Conservation (phyloP, 1,140 invertebrate species). For the Acromyrmex echinatior region DNA sequence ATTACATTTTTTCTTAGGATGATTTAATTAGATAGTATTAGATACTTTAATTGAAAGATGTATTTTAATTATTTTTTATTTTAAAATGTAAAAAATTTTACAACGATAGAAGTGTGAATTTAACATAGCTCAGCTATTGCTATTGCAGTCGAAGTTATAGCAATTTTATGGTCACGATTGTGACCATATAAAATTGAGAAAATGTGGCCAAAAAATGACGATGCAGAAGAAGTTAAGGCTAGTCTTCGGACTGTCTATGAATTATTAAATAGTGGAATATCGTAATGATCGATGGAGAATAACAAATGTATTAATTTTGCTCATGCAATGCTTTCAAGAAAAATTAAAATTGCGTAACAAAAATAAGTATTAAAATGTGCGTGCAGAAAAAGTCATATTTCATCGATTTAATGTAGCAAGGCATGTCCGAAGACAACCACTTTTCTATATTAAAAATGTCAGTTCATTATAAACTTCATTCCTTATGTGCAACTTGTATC, state of each 20-base stretch:
- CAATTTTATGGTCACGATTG: too few species aligned
- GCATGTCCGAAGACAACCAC: neutral
- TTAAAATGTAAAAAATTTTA: neutral
- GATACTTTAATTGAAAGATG: neutral
- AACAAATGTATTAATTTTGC: constrained; percentile 64
- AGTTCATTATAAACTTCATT: neutral
- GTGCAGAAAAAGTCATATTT: neutral
- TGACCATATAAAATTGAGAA: neutral
- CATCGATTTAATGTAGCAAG: neutral
- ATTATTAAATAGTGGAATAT: constrained; percentile 74
- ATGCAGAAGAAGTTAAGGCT: neutral
- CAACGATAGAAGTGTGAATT: neutral
- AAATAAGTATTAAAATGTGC: neutral
- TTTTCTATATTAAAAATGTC: constrained; percentile 4
- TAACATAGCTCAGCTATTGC: too few species aligned
- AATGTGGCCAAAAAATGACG: neutral
- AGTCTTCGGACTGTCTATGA: constrained; percentile 46
- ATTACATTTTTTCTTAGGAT: neutral
- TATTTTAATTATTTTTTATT: neutral
- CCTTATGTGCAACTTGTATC: neutral
- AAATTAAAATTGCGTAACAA: neutral
- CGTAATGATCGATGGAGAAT: constrained; percentile 18
- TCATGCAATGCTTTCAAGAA: neutral
- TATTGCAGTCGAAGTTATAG: too few species aligned
- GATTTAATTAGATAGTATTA: neutral